Evolutionary conservation across 1,140 invertebrate species (phyloP).

Genomic region (Lepidurus couesii): DNA sequence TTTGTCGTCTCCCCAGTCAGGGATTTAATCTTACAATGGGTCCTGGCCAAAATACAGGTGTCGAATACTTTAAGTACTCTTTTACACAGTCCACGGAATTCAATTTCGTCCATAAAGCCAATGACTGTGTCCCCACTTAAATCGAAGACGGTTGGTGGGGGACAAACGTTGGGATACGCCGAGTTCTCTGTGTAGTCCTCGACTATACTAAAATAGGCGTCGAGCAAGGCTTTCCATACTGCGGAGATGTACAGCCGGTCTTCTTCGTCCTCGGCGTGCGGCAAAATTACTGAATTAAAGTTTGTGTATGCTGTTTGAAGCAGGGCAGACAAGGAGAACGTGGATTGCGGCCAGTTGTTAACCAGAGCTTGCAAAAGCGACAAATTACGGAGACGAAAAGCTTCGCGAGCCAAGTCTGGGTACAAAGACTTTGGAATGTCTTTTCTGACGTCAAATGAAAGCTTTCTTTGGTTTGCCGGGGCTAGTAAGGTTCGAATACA

Average conservation of each 20-base stretch:
- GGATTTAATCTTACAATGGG: too few species aligned
- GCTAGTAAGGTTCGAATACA: background rate
- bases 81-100: conserved; percentile 31
- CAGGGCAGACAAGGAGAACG: conserved; percentile 16
- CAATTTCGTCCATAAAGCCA: conserved; percentile 27
- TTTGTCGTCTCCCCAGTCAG: too few species aligned
- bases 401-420: conserved; percentile 25
- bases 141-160: conserved; percentile 5
- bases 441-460: background rate
- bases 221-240: conserved; percentile 28
- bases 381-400: conserved; percentile 25
- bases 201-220: conserved; percentile 28
- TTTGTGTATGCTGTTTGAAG: background rate
- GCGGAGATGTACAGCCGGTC: conserved; percentile 18
- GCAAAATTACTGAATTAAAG: conserved; percentile 13
- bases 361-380: conserved; percentile 1
- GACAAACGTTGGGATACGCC: background rate
- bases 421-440: conserved; percentile 23
- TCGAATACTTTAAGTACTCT: conserved; percentile 28
- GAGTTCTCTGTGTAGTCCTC: conserved; percentile 26
- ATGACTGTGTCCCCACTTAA: conserved; percentile 2
- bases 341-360: conserved; percentile 24
- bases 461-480: background rate
- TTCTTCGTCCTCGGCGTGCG: conserved; percentile 27
- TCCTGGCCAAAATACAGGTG: conserved; percentile 26